phyloP scores from a whole-genome alignment of 1,140 invertebrate species.

The Chionoecetes opilio region DNA sequence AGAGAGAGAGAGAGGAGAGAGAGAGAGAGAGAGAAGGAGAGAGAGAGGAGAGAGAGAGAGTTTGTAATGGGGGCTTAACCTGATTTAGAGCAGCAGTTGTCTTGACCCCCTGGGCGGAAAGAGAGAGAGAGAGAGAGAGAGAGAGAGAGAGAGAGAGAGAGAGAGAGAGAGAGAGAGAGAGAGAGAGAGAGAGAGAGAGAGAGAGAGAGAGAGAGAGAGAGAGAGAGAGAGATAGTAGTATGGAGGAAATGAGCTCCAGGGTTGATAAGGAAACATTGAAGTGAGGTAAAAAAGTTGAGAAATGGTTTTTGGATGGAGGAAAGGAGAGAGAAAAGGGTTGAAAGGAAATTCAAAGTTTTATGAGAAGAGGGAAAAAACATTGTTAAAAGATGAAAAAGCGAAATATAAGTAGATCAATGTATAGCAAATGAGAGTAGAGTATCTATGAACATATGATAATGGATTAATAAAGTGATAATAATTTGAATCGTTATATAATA shows the following conservation, averaged over 20 bases:
- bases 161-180: constrained; percentile 47
- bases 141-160: constrained; percentile 52
- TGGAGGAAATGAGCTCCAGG: background rate
- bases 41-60: constrained; percentile 32
- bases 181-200: constrained; percentile 55
- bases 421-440: too few species aligned
- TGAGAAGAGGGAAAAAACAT: background rate
- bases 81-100: background rate
- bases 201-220: constrained; percentile 52
- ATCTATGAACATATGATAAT: too few species aligned
- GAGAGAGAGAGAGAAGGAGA: constrained; percentile 54
- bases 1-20: constrained; percentile 51
- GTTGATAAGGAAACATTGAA: background rate
- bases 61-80: too few species aligned
- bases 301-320: too few species aligned
- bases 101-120: background rate
- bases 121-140: constrained; percentile 55
- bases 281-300: background rate
- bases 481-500: too few species aligned
- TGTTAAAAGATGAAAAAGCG: background rate
- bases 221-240: constrained; percentile 35
- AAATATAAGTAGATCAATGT: background rate
- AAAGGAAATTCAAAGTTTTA: background rate
- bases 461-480: too few species aligned
- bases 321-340: background rate